phyloP scores from a whole-genome alignment of 2,888 invertebrate species.

The Carterocephalus palaemon region DNA sequence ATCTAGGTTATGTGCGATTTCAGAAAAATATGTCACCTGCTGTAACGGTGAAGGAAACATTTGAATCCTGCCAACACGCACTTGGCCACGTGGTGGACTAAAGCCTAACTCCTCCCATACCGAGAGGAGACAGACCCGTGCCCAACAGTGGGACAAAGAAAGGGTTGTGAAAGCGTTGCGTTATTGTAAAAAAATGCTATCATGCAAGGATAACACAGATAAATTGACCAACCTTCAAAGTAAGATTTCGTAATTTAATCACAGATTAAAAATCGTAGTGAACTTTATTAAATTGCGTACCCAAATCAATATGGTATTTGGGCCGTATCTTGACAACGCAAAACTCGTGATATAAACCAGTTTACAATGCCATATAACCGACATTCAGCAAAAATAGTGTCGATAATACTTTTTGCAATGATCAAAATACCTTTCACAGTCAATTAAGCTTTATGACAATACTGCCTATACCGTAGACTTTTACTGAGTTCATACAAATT shows the following conservation, averaged over 20 bases:
- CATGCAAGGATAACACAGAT: too few relatives aligned
- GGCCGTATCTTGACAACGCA: conserved; percentile 8
- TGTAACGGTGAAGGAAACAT: too few relatives aligned
- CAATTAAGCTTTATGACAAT: conserved; percentile 28
- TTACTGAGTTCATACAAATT: conserved; percentile 12
- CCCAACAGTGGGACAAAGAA: too few relatives aligned
- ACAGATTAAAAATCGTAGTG: conserved; percentile 11
- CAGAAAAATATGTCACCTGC: too few relatives aligned
- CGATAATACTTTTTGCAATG: conserved; percentile 45
- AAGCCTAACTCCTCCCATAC: too few relatives aligned
- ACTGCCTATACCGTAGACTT: conserved; percentile 8
- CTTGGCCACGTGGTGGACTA: too few relatives aligned
- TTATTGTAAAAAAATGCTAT: too few relatives aligned
- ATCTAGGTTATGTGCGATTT: too few relatives aligned
- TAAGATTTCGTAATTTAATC: conserved; percentile 13
- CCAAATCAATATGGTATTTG: conserved; percentile 18
- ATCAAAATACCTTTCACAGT: conserved; percentile 50
- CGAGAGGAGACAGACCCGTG: too few relatives aligned
- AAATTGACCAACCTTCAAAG: conserved; percentile 3
- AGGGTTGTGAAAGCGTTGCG: too few relatives aligned
- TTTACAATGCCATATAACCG: conserved; percentile 30
- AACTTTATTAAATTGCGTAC: conserved; percentile 14
- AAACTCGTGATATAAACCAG: conserved; percentile 8
- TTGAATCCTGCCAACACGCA: too few relatives aligned
- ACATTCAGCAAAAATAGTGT: conserved; percentile 38